Base-by-base conservation (phyloP, 2,888 invertebrate species). In the Drosophila hamatofila region DNA sequence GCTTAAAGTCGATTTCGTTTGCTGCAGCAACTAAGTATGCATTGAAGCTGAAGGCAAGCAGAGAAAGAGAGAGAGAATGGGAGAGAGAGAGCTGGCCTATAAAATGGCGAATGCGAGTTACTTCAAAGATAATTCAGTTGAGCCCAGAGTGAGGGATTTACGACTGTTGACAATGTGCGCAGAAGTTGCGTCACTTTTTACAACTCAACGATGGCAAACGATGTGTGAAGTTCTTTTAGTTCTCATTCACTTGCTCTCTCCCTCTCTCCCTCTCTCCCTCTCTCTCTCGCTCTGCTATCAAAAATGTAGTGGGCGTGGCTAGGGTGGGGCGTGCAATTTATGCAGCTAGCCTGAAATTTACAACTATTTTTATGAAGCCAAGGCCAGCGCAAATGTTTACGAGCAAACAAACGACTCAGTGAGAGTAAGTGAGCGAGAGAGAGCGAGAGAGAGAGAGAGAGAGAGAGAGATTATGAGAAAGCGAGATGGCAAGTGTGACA, bases 301-400 rank as follows among this genome's bases (percentile, higher is more conserved):
- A 44, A 35, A n/a, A 60, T 41, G 8, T 44, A 35, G 52, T 35
- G 48, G 56, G 55, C 49, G 41, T 46, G 74, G 46, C 30, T 44
- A 48, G 63, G 49, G 6, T 25, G 12, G 56, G 46, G 54, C 59
- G 54, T 76, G 81, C 75, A 81, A 84, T 83, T 84, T 83, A 88
- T 84, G 89, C 84, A 81, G 65, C 81, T 84, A 51, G 77, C 62
- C 81, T 80, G 81, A 65, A 84, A 81, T 79, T 88, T 86, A 84
- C 84, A 84, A 88, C 84, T 86, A 88, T 84, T 84, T 84, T 84
- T 89, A 89, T 87, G 84, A 83, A 87, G 84, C 81, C 84, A 88
- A 86, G 69, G 80, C 64, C 78, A 77, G 64, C 48, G 27, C n/a
- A 65, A 69, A 80, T 80, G 78, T 72, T 80, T 65, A 76, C 71